Percentiles rank a stretch among this genome's conserved stretches.
These are phyloP conservation scores for Clostera curtula DNA, from an alignment of 2,888 invertebrate genomes.

Conservation along the genomic window DNA sequence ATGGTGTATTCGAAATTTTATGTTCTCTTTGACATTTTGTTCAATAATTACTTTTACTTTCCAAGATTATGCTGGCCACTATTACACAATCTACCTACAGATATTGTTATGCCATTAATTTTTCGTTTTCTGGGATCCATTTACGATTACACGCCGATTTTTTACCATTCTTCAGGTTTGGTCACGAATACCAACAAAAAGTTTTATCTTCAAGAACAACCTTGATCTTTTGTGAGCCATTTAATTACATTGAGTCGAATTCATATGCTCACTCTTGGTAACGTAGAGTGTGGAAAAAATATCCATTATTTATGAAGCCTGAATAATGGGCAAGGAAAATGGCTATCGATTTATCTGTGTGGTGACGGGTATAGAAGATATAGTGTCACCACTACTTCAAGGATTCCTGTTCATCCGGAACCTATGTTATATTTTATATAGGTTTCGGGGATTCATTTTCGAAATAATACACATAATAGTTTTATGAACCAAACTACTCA, in stretches of 20 bases:
- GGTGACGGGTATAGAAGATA: too few species aligned
- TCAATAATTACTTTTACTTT: constrained; percentile 1
- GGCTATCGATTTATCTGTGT: too few species aligned
- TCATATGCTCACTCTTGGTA: constrained; percentile 33
- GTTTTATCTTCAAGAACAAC: constrained; percentile 52
- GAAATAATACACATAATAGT: too few species aligned
- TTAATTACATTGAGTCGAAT: constrained; percentile 51
- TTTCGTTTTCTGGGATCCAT: constrained; percentile 49
- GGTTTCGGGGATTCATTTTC: too few species aligned
- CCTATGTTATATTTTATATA: too few species aligned
- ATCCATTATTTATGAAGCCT: background rate
- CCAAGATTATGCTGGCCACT: background rate
- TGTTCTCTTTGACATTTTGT: constrained; percentile 2
- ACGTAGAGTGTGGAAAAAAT: constrained; percentile 25
- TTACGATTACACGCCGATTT: constrained; percentile 64
- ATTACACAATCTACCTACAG: constrained; percentile 7
- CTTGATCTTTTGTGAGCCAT: constrained; percentile 66
- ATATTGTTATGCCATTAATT: constrained; percentile 21
- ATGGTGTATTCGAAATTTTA: too few species aligned
- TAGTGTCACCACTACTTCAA: too few species aligned
- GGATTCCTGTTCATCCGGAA: too few species aligned
- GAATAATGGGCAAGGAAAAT: too few species aligned
- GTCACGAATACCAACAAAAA: constrained; percentile 68
- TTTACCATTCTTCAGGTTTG: constrained; percentile 53
- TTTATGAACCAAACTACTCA: constrained; percentile 14